phyloP scores from a whole-genome alignment of 2,888 invertebrate genomes.

The Scelioninae gen. 2 region DNA sequence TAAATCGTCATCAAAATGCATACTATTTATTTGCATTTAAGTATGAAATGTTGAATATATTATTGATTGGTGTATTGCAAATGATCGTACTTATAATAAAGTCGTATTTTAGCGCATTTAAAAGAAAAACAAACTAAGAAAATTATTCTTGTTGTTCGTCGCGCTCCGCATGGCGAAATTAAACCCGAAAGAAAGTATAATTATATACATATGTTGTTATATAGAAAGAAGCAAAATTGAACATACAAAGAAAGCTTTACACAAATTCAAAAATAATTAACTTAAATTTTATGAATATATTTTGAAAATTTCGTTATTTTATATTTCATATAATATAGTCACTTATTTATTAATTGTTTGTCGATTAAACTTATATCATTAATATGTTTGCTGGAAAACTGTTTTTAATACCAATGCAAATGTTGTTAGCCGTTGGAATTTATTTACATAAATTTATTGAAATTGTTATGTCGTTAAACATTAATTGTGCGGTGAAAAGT shows the following conservation, averaged over 20 bases:
- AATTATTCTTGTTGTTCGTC: slow-evolving; percentile 55
- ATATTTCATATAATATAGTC: too few relatives aligned
- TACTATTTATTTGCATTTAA: slow-evolving; percentile 1
- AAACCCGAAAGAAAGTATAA: slow-evolving; percentile 55
- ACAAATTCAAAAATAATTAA: too few relatives aligned
- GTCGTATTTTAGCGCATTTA: slow-evolving; percentile 31
- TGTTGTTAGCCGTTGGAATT: neutral
- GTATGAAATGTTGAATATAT: slow-evolving; percentile 30
- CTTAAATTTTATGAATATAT: too few relatives aligned
- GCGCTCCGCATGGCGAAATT: slow-evolving; percentile 56
- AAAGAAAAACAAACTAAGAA: slow-evolving; percentile 29
- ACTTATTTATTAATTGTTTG: neutral
- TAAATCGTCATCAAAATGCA: neutral
- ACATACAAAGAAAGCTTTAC: neutral
- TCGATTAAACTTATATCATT: slow-evolving; percentile 21
- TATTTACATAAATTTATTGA: neutral
- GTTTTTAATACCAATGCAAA: slow-evolving; percentile 32
- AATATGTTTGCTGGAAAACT: neutral
- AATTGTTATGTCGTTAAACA: neutral
- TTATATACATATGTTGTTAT: slow-evolving; percentile 39
- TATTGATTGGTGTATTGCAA: slow-evolving; percentile 35
- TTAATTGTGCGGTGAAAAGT: neutral
- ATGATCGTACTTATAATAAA: slow-evolving; percentile 41
- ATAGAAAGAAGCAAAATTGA: slow-evolving; percentile 20
- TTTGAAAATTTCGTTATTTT: too few relatives aligned